Evolutionary conservation across 1,140 invertebrate species (phyloP).

Genomic region (Drosophila yakuba): DNA sequence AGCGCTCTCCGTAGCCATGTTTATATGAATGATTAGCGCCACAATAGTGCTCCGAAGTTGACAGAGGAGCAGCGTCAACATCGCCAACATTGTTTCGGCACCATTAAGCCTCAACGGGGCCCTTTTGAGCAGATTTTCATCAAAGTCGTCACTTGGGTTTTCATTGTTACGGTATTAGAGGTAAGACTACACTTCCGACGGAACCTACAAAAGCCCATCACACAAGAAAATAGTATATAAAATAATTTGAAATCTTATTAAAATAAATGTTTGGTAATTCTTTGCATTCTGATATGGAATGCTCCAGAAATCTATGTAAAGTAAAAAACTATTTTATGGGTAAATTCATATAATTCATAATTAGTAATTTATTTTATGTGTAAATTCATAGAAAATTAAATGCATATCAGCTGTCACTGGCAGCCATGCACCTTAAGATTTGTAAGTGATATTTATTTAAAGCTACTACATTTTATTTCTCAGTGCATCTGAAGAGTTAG

Average conservation of each 20-base stretch:
- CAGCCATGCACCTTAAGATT: too few relatives aligned
- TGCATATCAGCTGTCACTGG: background rate
- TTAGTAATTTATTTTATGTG: background rate
- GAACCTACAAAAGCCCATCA: constrained; percentile 8
- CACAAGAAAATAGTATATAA: background rate
- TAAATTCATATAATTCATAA: background rate
- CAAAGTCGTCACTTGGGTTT: constrained; percentile 58
- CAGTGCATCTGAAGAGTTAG: constrained; percentile 29
- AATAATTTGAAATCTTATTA: too few relatives aligned
- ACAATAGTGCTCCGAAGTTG: constrained; percentile 32
- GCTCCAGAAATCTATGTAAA: background rate
- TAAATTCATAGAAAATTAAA: background rate
- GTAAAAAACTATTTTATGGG: background rate
- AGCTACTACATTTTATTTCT: background rate
- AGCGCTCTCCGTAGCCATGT: constrained; percentile 10
- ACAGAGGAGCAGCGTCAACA: constrained; percentile 14
- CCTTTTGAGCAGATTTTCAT: constrained; percentile 49
- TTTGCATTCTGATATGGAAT: too few relatives aligned
- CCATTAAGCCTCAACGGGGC: constrained; percentile 41
- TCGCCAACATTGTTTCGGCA: constrained; percentile 31
- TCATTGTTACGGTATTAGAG: constrained; percentile 45
- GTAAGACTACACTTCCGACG: constrained; percentile 47
- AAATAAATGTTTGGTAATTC: too few relatives aligned
- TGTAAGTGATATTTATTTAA: background rate
- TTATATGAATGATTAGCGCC: constrained; percentile 69